Conservation (phyloP, 2,888 invertebrate species). For the Ceraclea dissimilis region DNA sequence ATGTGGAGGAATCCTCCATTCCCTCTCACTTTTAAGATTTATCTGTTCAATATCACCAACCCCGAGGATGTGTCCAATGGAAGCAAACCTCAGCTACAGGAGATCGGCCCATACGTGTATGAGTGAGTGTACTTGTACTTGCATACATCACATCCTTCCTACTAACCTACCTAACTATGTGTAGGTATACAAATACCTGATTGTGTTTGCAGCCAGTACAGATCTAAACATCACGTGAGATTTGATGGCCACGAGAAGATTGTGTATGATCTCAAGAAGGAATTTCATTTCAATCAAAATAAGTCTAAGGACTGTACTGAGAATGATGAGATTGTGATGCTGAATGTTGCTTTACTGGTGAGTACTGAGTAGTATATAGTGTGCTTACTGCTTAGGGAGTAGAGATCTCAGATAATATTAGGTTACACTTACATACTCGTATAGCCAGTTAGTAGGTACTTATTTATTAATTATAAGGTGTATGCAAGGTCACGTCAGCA, state of each 20-base stretch:
- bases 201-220: constrained; percentile 37
- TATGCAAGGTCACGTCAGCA: no score
- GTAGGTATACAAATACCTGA: not conserved
- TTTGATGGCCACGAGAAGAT: constrained; percentile 50
- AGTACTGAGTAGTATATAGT: constrained; percentile 23
- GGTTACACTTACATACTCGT: no score
- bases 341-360: constrained; percentile 53
- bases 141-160: not conserved
- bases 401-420: no score
- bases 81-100: constrained; percentile 45
- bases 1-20: constrained; percentile 53
- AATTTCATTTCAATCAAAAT: constrained; percentile 44
- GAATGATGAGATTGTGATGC: constrained; percentile 46
- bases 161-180: not conserved
- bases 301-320: constrained; percentile 41
- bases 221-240: constrained; percentile 38
- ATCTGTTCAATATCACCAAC: constrained; percentile 54
- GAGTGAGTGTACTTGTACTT: constrained; percentile 42
- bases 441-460: no score
- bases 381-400: no score
- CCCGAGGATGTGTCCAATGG: constrained; percentile 47
- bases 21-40: constrained; percentile 48
- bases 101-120: constrained; percentile 57
- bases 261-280: constrained; percentile 44
- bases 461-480: no score